phyloP scores from a whole-genome alignment of 1,140 invertebrate species.

The Probaryconus sp. region DNA sequence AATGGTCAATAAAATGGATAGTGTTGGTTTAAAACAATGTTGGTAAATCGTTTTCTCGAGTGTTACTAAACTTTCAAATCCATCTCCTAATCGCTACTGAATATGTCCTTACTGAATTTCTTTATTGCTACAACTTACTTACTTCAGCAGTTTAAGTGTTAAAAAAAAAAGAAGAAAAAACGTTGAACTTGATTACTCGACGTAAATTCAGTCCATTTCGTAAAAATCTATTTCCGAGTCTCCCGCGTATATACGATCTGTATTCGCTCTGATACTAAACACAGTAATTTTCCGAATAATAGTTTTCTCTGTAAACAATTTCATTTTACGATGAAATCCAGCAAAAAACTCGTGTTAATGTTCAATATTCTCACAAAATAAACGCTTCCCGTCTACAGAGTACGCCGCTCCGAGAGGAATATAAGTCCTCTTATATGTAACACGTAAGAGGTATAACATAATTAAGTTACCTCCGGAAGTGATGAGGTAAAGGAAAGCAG shows the following conservation, averaged over 20 bases:
- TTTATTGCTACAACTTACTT: too few species aligned
- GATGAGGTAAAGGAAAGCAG: conserved; percentile 58
- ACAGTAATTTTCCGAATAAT: conserved; percentile 10
- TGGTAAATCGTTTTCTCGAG: too few species aligned
- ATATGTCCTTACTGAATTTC: too few species aligned
- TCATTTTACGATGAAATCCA: conserved; percentile 11
- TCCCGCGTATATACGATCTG: not conserved
- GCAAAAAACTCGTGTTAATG: conserved; percentile 13
- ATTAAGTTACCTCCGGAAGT: conserved; percentile 53
- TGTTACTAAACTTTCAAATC: too few species aligned
- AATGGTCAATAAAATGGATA: too few species aligned
- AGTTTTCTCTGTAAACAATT: conserved; percentile 4
- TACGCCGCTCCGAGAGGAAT: not conserved
- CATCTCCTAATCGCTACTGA: too few species aligned
- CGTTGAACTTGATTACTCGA: too few species aligned
- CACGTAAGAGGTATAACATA: conserved; percentile 45
- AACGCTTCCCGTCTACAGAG: too few species aligned
- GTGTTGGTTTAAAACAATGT: too few species aligned
- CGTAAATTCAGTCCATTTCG: too few species aligned
- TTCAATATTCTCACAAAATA: conserved; percentile 3
- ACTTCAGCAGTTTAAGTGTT: too few species aligned
- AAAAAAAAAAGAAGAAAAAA: too few species aligned
- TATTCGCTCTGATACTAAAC: not conserved
- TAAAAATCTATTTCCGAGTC: not conserved
- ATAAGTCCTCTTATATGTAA: conserved; percentile 41